phyloP scores from a whole-genome alignment of 2,113 vertebrate genomes.

The Nothocercus julius region DNA sequence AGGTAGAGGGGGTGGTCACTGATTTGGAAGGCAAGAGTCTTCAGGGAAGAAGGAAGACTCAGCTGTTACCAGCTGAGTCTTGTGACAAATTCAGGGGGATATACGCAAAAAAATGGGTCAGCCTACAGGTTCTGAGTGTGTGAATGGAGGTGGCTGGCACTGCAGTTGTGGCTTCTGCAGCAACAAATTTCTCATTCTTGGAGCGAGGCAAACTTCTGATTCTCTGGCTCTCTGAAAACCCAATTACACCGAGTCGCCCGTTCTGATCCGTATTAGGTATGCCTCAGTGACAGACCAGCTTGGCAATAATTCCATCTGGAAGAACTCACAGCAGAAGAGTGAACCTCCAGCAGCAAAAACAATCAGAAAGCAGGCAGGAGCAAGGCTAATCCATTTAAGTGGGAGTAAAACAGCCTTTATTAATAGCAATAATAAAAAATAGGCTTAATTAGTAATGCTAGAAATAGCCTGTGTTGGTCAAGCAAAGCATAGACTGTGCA shows the following conservation, averaged over 20 bases:
- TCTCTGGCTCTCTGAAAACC: background rate
- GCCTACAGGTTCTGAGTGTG: background rate
- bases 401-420: conserved; percentile 59
- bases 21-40: background rate
- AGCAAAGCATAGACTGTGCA: conserved; percentile 10
- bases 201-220: background rate
- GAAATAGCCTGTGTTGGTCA: conserved; percentile 53
- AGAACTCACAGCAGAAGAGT: conserved; percentile 48
- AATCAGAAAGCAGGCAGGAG: conserved; percentile 61
- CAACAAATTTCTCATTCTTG: background rate
- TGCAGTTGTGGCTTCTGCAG: background rate
- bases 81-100: background rate
- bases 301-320: conserved; percentile 43
- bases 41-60: background rate
- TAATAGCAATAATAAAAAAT: conserved; percentile 55
- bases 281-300: conserved; percentile 47
- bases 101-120: background rate
- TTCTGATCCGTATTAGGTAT: conserved; percentile 67
- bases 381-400: conserved; percentile 64
- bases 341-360: conserved; percentile 65
- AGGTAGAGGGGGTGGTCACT: background rate
- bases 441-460: conserved; percentile 59
- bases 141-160: background rate
- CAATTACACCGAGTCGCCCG: background rate
- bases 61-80: background rate